phyloP scores from a whole-genome alignment of 2,888 invertebrate species.

The Pseudococcus longispinus region DNA sequence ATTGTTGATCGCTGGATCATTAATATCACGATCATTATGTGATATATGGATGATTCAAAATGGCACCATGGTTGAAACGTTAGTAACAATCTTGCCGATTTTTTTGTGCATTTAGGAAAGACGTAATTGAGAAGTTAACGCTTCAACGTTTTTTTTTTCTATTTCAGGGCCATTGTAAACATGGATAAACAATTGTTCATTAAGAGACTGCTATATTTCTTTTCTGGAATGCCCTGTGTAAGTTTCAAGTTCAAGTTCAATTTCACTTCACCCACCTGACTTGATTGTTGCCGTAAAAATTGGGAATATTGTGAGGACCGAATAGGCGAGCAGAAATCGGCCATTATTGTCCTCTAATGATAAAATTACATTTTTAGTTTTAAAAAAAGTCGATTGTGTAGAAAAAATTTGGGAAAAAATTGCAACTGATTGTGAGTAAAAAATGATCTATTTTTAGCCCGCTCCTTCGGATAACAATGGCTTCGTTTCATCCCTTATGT shows the following conservation, averaged over 20 bases:
- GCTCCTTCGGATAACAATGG: not conserved
- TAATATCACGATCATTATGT: slow-evolving; percentile 89
- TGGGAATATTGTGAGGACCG: not conserved
- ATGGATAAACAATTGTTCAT: slow-evolving; percentile 82
- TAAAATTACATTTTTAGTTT: not conserved
- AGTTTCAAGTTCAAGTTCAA: slow-evolving; percentile 62
- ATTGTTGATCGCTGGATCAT: slow-evolving; percentile 76
- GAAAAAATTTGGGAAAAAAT: no score
- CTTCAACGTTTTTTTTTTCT: not conserved
- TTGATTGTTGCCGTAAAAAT: not conserved
- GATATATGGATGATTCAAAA: slow-evolving; percentile 98
- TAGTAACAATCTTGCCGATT: slow-evolving; percentile 60
- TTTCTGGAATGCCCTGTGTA: slow-evolving; percentile 86
- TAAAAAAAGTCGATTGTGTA: not conserved
- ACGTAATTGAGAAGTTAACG: not conserved
- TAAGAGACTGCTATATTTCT: slow-evolving; percentile 76
- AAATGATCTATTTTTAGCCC: not conserved
- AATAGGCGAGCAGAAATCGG: no score
- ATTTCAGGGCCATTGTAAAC: slow-evolving; percentile 85
- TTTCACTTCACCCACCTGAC: not conserved
- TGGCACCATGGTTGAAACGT: slow-evolving; percentile 92
- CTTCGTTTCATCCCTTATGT: no score
- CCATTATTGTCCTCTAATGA: no score
- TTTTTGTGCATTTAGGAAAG: not conserved
- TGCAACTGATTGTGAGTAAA: not conserved